Conservation (phyloP, 92 coral and sea anemone species). For the Nematostella vectensis region DNA sequence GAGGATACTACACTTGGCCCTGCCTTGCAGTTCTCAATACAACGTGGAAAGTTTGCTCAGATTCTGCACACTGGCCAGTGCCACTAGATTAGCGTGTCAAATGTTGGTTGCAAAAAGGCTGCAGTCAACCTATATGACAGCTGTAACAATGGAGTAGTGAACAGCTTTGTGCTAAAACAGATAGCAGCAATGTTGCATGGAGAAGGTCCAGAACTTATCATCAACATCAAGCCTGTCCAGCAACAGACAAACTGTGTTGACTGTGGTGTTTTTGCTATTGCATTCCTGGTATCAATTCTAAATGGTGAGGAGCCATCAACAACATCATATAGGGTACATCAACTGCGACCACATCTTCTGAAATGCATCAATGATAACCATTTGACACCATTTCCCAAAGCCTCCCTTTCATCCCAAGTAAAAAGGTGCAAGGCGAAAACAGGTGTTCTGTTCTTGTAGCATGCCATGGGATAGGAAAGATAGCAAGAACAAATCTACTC, state of each 20-base stretch:
- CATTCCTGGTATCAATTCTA: slow-evolving; percentile 27
- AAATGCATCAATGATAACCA: slow-evolving; percentile 2
- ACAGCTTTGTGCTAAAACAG: slow-evolving; percentile 16
- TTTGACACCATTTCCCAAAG: slow-evolving; percentile 14
- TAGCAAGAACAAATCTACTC: too few species aligned
- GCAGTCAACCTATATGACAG: slow-evolving; percentile 32
- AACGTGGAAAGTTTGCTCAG: slow-evolving; percentile 35
- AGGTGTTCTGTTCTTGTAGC: too few species aligned
- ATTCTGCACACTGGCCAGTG: slow-evolving; percentile 31
- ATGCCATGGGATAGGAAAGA: too few species aligned
- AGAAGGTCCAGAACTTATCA: slow-evolving; percentile 6
- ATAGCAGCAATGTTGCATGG: slow-evolving; percentile 23
- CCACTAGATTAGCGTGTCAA: slow-evolving; percentile 44
- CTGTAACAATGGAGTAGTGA: slow-evolving; percentile 6
- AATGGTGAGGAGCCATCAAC: slow-evolving; percentile 25
- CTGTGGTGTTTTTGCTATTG: slow-evolving; percentile 57
- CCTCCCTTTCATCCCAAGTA: too few species aligned
- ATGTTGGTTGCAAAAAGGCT: slow-evolving; percentile 19
- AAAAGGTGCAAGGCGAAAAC: too few species aligned
- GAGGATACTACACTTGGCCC: slow-evolving; percentile 31
- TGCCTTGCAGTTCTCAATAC: slow-evolving; percentile 15
- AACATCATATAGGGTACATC: background rate
- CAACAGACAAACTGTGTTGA: slow-evolving; percentile 38
- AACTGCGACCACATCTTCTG: slow-evolving; percentile 16
- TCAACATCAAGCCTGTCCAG: slow-evolving; percentile 27